phyloP scores from a whole-genome alignment of 2,888 invertebrate genomes.

The Acleris literana region DNA sequence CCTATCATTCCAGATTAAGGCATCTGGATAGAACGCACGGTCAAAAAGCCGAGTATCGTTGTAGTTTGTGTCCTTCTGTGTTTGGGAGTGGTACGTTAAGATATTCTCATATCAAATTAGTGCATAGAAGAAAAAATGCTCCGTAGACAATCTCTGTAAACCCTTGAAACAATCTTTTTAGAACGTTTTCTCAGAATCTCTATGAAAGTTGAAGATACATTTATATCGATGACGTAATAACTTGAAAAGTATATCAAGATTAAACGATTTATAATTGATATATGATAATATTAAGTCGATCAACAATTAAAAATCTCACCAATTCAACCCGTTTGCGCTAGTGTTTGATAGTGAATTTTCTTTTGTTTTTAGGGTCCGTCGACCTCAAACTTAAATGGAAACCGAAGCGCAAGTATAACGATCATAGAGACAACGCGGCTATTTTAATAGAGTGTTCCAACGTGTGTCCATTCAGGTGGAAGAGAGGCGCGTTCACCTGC shows the following conservation, averaged over 20 bases:
- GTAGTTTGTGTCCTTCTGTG: slow-evolving; percentile 55
- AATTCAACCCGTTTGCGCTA: slow-evolving; percentile 29
- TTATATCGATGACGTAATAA: not conserved
- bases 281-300: not conserved
- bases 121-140: slow-evolving; percentile 52
- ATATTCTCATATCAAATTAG: slow-evolving; percentile 64
- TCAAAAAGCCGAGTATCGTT: slow-evolving; percentile 57
- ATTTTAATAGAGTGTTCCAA: slow-evolving; percentile 71
- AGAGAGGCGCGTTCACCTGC: slow-evolving; percentile 66
- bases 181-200: no score
- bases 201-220: not conserved
- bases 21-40: slow-evolving; percentile 60
- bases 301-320: slow-evolving; percentile 6
- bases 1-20: slow-evolving; percentile 56
- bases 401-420: slow-evolving; percentile 67
- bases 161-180: no score
- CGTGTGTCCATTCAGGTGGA: slow-evolving; percentile 72
- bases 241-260: not conserved
- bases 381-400: slow-evolving; percentile 64
- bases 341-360: slow-evolving; percentile 58
- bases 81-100: slow-evolving; percentile 64
- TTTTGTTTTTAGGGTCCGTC: slow-evolving; percentile 72
- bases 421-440: slow-evolving; percentile 74
- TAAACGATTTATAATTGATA: not conserved
- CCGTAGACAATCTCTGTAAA: not conserved